phyloP scores from a whole-genome alignment of 2,797 vertebrate species.

The Hafferia zeledoni region DNA sequence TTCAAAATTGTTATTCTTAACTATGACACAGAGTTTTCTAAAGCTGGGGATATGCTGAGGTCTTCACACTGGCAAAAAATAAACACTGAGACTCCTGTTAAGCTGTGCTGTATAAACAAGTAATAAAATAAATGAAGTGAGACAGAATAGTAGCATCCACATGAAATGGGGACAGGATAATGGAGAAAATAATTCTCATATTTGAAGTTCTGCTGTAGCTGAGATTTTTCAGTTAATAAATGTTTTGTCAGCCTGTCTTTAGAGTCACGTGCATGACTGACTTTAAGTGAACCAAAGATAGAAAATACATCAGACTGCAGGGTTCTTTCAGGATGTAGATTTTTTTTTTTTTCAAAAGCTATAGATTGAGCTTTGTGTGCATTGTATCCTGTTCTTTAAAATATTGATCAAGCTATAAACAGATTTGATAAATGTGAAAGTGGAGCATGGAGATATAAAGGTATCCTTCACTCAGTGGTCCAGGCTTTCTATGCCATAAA shows the following conservation, averaged over 20 bases:
- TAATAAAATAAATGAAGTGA: slow-evolving; percentile 33
- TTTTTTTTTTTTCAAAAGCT: neutral
- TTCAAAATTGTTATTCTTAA: slow-evolving; percentile 18
- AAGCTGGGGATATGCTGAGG: neutral
- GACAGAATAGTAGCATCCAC: neutral
- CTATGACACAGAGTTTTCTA: neutral
- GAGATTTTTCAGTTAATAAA: neutral
- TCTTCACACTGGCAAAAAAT: neutral
- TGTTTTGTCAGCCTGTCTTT: neutral
- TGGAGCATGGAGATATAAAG: neutral
- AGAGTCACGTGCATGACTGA: neutral
- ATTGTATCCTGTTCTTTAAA: neutral
- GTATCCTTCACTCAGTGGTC: neutral
- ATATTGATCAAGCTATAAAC: neutral
- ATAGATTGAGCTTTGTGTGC: neutral
- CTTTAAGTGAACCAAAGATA: neutral
- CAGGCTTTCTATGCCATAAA: neutral
- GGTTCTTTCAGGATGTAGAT: neutral
- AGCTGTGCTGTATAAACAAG: slow-evolving; percentile 3
- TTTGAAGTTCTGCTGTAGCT: neutral
- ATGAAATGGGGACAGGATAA: neutral
- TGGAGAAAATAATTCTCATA: neutral
- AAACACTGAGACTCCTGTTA: slow-evolving; percentile 2
- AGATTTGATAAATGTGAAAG: neutral
- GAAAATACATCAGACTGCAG: neutral